A percentile compares a stretch with the other conserved stretches of the same genome.
Conservation (phyloP, 2,797 vertebrate genomes). For the Sternotherus odoratus region DNA sequence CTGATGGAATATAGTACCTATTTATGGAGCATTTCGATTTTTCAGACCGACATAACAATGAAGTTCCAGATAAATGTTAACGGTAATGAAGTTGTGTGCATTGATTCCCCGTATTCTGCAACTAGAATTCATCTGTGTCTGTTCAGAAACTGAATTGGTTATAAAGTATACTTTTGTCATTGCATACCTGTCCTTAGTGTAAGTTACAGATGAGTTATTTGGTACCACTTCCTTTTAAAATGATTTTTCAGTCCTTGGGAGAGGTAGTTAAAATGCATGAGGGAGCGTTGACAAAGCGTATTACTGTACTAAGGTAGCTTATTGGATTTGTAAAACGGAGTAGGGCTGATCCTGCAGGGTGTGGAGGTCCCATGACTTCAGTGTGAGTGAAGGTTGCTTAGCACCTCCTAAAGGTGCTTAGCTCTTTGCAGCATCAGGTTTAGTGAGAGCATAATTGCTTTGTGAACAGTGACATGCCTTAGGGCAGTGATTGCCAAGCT, state of each 20-base stretch:
- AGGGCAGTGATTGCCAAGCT: background rate
- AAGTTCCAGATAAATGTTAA: conserved; percentile 41
- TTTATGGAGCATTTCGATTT: conserved; percentile 23
- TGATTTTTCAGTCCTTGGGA: conserved; percentile 1
- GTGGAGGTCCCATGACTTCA: background rate
- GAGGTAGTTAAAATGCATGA: background rate
- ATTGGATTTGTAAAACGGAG: background rate
- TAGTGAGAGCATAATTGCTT: background rate
- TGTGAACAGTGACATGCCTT: background rate
- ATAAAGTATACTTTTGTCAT: conserved; percentile 19
- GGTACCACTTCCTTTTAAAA: background rate
- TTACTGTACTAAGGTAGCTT: background rate
- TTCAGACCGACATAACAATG: conserved; percentile 12
- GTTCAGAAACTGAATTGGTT: background rate
- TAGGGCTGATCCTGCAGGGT: background rate
- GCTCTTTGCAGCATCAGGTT: background rate
- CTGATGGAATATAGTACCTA: background rate
- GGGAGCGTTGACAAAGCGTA: background rate
- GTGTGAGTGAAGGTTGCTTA: background rate
- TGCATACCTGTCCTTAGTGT: background rate
- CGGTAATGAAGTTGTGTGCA: fast-evolving
- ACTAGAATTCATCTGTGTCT: background rate
- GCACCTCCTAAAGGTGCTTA: background rate
- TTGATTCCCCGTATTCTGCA: background rate
- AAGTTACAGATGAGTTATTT: background rate